A percentile compares a stretch with the other conserved stretches of the same genome.
Conservation (phyloP, 1,140 invertebrate species). For the Tyrophagus putrescentiae region DNA sequence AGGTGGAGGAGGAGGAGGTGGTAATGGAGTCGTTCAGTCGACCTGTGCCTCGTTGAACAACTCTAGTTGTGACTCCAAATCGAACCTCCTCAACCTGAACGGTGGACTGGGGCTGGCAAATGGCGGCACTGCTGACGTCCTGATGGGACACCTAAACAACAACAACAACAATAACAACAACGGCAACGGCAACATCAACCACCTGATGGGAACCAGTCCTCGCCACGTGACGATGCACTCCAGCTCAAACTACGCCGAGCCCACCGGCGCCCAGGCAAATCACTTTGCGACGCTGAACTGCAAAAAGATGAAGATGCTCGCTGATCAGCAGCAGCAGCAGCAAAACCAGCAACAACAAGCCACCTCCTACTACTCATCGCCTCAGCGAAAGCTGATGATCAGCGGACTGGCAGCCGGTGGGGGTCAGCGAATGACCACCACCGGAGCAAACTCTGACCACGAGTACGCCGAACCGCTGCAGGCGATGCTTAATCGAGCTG, state of each 20-base stretch:
- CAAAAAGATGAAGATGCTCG: background rate
- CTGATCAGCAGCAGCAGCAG: background rate
- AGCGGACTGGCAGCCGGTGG: background rate
- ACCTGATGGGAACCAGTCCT: background rate
- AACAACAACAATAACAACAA: no score
- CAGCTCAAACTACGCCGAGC: background rate
- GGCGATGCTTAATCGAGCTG: background rate
- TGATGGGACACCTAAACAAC: no score
- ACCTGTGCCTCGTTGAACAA: background rate
- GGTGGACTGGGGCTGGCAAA: background rate
- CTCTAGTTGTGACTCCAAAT: constrained; percentile 8
- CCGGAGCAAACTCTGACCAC: constrained; percentile 3
- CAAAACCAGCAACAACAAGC: background rate
- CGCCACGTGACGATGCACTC: background rate
- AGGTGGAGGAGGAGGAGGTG: no score
- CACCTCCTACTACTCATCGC: constrained; percentile 16
- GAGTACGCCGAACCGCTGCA: constrained; percentile 19
- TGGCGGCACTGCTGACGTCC: no score
- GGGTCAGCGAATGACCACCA: background rate
- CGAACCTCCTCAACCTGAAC: constrained; percentile 1
- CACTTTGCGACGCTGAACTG: background rate
- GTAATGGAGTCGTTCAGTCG: background rate
- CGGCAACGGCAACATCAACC: no score
- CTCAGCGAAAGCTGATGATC: constrained; percentile 4
- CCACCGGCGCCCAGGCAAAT: background rate